A percentile compares a stretch with the other conserved stretches of the same genome.
Conservation (phyloP, 2,888 invertebrate species). For the Thysanoteuthis rhombus region DNA sequence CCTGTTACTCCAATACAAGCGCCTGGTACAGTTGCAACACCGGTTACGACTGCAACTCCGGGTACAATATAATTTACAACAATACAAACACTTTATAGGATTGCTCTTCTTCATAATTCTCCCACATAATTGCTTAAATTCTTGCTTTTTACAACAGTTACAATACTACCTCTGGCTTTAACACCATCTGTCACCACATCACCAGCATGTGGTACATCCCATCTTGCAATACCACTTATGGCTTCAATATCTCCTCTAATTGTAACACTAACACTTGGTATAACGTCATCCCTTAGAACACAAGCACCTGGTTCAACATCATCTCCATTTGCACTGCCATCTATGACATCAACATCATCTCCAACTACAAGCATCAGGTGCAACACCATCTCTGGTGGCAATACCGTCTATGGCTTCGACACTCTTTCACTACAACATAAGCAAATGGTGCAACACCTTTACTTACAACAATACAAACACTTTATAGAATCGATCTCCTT, state of each 20-base stretch:
- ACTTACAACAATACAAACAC: too few species aligned
- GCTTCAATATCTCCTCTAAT: background rate
- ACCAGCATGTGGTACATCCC: too few species aligned
- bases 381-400: background rate
- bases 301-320: slow-evolving; percentile 35
- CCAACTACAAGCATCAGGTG: slow-evolving; percentile 34
- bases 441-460: slow-evolving; percentile 28
- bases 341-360: slow-evolving; percentile 33
- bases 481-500: too few species aligned
- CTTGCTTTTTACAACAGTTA: too few species aligned
- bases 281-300: slow-evolving; percentile 33
- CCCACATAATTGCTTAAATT: too few species aligned
- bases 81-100: too few species aligned
- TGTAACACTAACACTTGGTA: background rate
- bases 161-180: background rate
- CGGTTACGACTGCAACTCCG: too few species aligned
- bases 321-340: slow-evolving; percentile 32
- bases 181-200: too few species aligned
- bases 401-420: slow-evolving; percentile 28
- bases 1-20: background rate
- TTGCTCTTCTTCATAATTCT: too few species aligned
- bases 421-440: slow-evolving; percentile 34
- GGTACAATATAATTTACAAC: too few species aligned
- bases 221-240: background rate
- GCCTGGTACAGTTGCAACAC: too few species aligned